Conservation (phyloP, 2,113 vertebrate species). For the Scortum barcoo region DNA sequence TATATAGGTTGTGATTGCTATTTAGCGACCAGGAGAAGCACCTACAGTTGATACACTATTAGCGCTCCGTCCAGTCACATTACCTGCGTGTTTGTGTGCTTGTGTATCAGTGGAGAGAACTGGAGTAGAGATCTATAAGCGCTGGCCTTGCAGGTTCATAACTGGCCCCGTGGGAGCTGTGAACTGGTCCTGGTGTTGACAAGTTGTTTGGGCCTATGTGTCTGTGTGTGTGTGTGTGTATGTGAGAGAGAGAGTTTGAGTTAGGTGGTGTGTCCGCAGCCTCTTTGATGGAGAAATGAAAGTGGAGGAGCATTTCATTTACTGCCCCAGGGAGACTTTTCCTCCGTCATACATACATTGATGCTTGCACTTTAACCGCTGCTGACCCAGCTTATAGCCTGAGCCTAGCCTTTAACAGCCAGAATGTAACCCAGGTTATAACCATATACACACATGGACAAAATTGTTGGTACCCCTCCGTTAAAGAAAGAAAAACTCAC, state of each 20-base stretch:
- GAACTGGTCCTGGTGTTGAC: conserved; percentile 68
- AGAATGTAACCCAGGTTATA: conserved; percentile 16
- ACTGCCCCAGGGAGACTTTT: conserved; percentile 66
- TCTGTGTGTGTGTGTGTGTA: conserved; percentile 16
- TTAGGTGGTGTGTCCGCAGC: conserved; percentile 1
- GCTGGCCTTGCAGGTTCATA: conserved; percentile 80
- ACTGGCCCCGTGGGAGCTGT: conserved; percentile 72
- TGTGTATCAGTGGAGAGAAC: conserved; percentile 38
- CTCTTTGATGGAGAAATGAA: conserved; percentile 62
- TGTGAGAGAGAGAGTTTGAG: no score
- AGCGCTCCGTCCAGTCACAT: neutral
- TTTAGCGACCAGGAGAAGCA: neutral
- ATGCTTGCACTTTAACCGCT: conserved; percentile 62
- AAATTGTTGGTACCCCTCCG: no score
- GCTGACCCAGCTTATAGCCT: conserved; percentile 65
- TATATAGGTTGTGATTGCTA: no score
- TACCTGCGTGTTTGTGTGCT: conserved; percentile 10
- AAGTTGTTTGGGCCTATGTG: conserved; percentile 48
- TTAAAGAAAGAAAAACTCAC: no score
- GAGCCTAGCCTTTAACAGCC: conserved; percentile 14
- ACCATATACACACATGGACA: no score
- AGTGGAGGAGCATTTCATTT: conserved; percentile 68
- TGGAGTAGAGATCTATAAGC: conserved; percentile 66
- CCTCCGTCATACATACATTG: conserved; percentile 67
- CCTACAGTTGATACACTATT: no score